Base-by-base conservation (phyloP, 2,797 vertebrate species). In the Sebastes cheni region DNA sequence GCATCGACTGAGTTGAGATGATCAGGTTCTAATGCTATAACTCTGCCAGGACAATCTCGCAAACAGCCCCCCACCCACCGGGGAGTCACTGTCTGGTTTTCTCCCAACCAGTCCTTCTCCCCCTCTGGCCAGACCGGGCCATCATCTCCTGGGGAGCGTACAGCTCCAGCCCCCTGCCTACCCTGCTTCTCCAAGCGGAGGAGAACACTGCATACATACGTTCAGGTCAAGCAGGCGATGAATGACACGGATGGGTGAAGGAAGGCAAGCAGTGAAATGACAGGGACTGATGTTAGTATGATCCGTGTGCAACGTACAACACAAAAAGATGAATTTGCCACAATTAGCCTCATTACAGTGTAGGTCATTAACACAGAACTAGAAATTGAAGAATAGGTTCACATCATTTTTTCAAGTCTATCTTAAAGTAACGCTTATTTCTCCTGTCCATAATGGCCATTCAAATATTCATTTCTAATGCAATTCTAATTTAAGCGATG, bases 201-300 rank as follows among this genome's bases (percentile, higher is more conserved):
- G 60, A 95, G 89, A 82, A 95, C 94, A 13, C 94, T 95, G 79
- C 82, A 92, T 88, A 91, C 89, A 80, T 92, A 94, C 93, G 91
- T 92, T 86, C 82, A 84, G 82, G 80, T 73, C 18, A 52, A n/a
- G 50, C 50, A 39, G 91, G 80, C 18, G 91, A 88, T 70, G 91
- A 91, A 42, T 59, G 86, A 90, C 89, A 89, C 67, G 50, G 87
- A 87, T 9, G 85, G 75, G 80, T 85, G 89, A 75, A 82, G 81
- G 85, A 69, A 60, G 90, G 93, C 85, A 87, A 81, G 93, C 91
- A 92, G 87, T 90, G 90, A 91, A 91, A 95, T 89, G 91, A 94
- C 91, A 94, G 79, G 89, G 88, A 88, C 18, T 34, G 86, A 81
- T 77, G 91, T 94, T 92, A 93, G 92, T 91, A 83, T 67, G 80